phyloP scores from a whole-genome alignment of 53 echinoderm and acorn worm genomes.

The Paracentrotus lividus region DNA sequence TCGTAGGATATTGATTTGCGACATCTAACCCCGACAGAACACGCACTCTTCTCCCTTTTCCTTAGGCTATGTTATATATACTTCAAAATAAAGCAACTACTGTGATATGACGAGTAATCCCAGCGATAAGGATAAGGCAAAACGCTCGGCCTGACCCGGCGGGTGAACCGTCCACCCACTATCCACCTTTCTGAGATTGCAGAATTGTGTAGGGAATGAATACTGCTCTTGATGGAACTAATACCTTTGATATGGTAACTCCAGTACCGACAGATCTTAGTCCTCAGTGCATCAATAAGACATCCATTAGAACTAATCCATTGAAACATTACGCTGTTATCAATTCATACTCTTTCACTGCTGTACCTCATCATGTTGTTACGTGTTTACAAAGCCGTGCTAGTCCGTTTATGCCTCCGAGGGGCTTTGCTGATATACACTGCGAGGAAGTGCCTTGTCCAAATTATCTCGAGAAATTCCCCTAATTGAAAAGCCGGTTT shows the following conservation, averaged over 20 bases:
- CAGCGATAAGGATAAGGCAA: not conserved
- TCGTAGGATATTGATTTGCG: conserved; percentile 30
- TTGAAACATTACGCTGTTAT: conserved; percentile 15
- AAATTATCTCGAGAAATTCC: not conserved
- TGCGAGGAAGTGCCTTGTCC: not conserved
- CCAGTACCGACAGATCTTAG: conserved; percentile 28
- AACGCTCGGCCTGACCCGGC: not conserved
- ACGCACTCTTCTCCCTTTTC: conserved; percentile 14
- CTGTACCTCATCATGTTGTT: not conserved
- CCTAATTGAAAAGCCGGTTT: conserved; percentile 19
- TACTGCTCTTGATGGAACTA: conserved; percentile 23
- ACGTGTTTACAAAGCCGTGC: not conserved
- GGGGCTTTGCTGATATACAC: conserved; percentile 33
- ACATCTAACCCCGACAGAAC: conserved; percentile 44
- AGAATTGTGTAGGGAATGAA: not conserved
- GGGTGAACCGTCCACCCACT: conserved; percentile 23
- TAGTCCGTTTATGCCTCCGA: conserved; percentile 15
- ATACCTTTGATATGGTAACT: conserved; percentile 53
- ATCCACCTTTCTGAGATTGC: not conserved
- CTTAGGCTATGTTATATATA: conserved; percentile 44
- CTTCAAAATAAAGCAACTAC: conserved; percentile 4
- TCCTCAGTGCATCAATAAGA: conserved; percentile 19
- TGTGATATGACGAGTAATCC: conserved; percentile 29
- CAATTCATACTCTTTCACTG: conserved; percentile 10
- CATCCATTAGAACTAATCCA: conserved; percentile 64